These are phyloP conservation scores for Pyrrhura leucotis DNA, from an alignment of 2,797 vertebrate genomes.

Conservation along the genomic window DNA sequence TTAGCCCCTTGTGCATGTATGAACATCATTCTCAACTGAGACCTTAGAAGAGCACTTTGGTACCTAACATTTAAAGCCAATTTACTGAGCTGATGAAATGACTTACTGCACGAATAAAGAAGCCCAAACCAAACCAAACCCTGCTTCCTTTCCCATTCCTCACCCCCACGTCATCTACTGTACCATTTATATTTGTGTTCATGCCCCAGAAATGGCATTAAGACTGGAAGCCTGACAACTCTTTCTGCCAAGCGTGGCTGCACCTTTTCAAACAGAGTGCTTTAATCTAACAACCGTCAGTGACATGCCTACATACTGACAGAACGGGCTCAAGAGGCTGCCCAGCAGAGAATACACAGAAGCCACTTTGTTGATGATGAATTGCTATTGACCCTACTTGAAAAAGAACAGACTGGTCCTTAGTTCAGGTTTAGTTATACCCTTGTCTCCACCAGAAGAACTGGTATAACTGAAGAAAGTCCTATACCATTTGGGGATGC, in stretches of 20 bases:
- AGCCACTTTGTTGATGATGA: slow-evolving; percentile 8
- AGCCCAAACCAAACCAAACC: background rate
- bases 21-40: background rate
- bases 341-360: background rate
- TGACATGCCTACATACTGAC: background rate
- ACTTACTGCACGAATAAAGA: background rate
- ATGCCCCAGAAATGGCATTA: slow-evolving; percentile 15
- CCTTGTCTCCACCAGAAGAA: background rate
- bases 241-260: slow-evolving; percentile 33
- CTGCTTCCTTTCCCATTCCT: background rate
- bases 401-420: background rate
- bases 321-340: background rate
- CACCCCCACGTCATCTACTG: background rate
- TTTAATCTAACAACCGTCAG: slow-evolving; percentile 26
- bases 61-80: background rate
- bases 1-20: background rate
- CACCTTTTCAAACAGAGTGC: background rate
- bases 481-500: background rate
- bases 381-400: background rate
- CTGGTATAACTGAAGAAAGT: background rate
- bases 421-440: background rate
- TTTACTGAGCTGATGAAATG: background rate
- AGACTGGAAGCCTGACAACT: slow-evolving; percentile 17
- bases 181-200: background rate
- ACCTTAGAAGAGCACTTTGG: background rate